phyloP scores from a whole-genome alignment of 2,797 vertebrate genomes.

The Neosilurus hyrtlii region DNA sequence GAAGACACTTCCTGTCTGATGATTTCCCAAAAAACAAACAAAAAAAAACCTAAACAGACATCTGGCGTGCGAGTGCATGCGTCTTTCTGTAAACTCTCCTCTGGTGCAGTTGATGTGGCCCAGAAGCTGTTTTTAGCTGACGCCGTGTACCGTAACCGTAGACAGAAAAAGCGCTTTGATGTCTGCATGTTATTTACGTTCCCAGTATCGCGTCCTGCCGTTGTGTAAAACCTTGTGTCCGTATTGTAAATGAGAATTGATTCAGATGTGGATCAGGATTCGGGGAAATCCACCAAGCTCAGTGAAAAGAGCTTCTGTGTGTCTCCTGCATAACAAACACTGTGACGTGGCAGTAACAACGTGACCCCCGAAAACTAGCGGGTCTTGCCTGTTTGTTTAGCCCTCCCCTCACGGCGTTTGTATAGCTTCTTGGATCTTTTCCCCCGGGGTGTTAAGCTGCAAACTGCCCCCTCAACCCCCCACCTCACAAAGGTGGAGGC shows the following conservation, averaged over 20 bases:
- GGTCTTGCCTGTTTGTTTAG: constrained; percentile 38
- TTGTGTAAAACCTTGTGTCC: constrained; percentile 36
- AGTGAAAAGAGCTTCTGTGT: constrained; percentile 34
- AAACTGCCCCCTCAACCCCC: constrained; percentile 20
- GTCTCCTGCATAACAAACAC: constrained; percentile 27
- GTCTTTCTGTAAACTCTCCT: neutral
- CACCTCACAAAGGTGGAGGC: constrained; percentile 42
- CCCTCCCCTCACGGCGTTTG: constrained; percentile 20
- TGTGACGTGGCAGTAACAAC: constrained; percentile 48
- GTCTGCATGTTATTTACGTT: constrained; percentile 2
- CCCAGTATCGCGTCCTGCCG: constrained; percentile 22
- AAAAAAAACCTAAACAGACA: too few relatives aligned
- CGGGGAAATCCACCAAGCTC: neutral
- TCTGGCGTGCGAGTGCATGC: too few relatives aligned
- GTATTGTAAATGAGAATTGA: constrained; percentile 16
- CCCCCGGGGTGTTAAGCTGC: constrained; percentile 41
- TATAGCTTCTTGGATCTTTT: constrained; percentile 44
- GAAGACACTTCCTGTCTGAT: constrained; percentile 4
- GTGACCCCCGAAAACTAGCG: constrained; percentile 44
- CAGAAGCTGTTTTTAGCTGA: neutral
- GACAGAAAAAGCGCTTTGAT: neutral
- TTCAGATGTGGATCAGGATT: neutral
- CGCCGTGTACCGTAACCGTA: neutral
- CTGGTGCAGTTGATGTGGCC: neutral
- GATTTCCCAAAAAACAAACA: too few relatives aligned